A percentile compares a stretch with the other conserved stretches of the same genome.
Conservation (phyloP, 2,113 vertebrate species). For the Pardalotus punctatus region DNA sequence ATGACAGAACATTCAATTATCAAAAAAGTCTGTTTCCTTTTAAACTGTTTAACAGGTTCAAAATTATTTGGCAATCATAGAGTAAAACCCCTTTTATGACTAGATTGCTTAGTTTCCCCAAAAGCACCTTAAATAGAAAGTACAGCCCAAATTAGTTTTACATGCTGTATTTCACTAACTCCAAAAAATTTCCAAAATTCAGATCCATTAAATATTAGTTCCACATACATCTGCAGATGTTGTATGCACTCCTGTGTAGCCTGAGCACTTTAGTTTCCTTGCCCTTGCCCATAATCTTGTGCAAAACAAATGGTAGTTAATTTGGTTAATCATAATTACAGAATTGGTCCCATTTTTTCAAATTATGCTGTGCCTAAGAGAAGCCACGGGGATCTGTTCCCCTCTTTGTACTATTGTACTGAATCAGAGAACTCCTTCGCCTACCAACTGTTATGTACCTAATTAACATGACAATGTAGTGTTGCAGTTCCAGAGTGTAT, state of each 20-base stretch:
- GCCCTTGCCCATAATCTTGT: not conserved
- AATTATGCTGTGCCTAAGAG: not conserved
- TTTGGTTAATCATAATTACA: not conserved
- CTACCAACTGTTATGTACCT: not conserved
- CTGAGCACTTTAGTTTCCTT: not conserved
- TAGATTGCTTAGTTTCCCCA: not conserved
- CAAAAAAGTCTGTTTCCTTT: not conserved
- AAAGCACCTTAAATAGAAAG: not conserved
- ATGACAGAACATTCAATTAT: not conserved
- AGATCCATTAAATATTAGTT: not conserved
- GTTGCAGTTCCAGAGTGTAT: not conserved
- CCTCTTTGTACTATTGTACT: not conserved
- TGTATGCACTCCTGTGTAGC: not conserved
- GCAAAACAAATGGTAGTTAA: not conserved
- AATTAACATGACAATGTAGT: constrained; percentile 14
- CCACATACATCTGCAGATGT: not conserved
- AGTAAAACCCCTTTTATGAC: not conserved
- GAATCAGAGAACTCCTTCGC: not conserved
- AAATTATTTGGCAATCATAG: not conserved
- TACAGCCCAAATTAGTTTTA: not conserved
- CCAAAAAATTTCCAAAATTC: not conserved
- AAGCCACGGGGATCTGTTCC: not conserved
- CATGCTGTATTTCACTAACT: not conserved
- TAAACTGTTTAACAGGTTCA: not conserved
- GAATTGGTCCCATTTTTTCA: not conserved